Conservation (phyloP, 2,797 vertebrate genomes). For the Leptodactylus fallax region DNA sequence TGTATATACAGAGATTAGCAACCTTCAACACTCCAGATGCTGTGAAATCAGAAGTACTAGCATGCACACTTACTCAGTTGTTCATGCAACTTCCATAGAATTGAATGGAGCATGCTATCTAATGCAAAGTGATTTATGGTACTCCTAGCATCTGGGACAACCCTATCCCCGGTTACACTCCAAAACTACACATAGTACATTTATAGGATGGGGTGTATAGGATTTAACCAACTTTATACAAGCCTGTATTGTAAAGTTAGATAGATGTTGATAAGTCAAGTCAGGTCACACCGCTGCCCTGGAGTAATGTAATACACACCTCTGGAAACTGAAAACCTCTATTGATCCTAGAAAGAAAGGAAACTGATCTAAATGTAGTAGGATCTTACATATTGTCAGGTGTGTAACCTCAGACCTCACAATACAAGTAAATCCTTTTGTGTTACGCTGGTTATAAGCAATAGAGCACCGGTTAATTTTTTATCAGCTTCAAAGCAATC, state of each 20-base stretch:
- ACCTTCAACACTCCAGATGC: too few species aligned
- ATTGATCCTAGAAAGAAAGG: constrained; percentile 36
- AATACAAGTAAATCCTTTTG: constrained; percentile 21
- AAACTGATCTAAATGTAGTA: constrained; percentile 44
- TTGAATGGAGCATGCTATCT: too few species aligned
- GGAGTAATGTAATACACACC: constrained; percentile 44
- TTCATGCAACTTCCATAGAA: too few species aligned
- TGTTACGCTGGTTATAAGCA: background rate
- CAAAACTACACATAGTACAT: background rate
- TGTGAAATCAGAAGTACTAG: too few species aligned
- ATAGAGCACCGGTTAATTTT: constrained; percentile 4
- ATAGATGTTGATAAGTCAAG: constrained; percentile 14
- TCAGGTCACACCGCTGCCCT: constrained; percentile 8
- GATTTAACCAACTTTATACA: background rate
- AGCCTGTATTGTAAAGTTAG: background rate
- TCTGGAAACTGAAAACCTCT: constrained; percentile 44
- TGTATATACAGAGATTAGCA: too few species aligned
- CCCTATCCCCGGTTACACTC: background rate
- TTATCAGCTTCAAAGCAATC: background rate
- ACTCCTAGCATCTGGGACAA: background rate
- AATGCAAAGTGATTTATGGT: background rate
- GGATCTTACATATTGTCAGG: background rate
- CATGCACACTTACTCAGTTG: too few species aligned
- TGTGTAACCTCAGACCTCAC: constrained; percentile 32
- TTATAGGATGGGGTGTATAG: background rate